These are phyloP conservation scores for Mionectes macconnelli DNA, from an alignment of 2,113 vertebrate species.

Conservation along the genomic window DNA sequence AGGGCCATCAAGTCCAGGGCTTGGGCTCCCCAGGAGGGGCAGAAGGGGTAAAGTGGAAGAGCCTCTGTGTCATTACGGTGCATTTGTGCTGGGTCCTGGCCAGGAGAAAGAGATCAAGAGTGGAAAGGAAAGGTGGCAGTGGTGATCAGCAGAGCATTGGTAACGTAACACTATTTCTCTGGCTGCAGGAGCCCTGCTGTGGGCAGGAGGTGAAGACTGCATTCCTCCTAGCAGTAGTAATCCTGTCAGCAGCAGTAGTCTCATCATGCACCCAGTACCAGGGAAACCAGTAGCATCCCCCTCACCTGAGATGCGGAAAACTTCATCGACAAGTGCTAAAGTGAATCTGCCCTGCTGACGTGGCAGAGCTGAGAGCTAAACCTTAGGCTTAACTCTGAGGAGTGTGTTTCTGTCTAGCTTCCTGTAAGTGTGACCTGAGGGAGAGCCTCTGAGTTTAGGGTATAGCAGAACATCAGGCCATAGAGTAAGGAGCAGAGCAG, in stretches of 20 bases:
- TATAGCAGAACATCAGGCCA: neutral
- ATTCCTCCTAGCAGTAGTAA: neutral
- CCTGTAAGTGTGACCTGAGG: rapidly evolving
- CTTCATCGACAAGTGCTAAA: neutral
- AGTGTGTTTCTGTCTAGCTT: rapidly evolving
- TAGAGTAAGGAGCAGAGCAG: neutral
- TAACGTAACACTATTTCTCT: neutral
- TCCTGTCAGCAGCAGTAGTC: neutral
- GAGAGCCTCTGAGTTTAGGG: neutral
- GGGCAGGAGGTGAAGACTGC: neutral
- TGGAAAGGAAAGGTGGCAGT: neutral
- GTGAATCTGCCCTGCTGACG: neutral
- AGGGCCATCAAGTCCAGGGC: neutral
- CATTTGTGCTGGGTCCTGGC: neutral
- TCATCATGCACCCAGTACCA: neutral
- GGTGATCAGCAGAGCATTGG: neutral
- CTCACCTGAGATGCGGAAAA: rapidly evolving
- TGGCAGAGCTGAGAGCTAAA: neutral
- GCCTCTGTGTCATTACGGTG: neutral
- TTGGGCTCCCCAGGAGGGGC: neutral
- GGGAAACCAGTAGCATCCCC: neutral
- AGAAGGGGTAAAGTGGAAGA: neutral
- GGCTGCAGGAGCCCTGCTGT: neutral
- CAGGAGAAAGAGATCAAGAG: neutral
- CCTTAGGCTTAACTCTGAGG: neutral